Percentiles rank a stretch among this genome's conserved stretches.
Conservation (phyloP, 1,140 invertebrate genomes). For the Telenomus remus region DNA sequence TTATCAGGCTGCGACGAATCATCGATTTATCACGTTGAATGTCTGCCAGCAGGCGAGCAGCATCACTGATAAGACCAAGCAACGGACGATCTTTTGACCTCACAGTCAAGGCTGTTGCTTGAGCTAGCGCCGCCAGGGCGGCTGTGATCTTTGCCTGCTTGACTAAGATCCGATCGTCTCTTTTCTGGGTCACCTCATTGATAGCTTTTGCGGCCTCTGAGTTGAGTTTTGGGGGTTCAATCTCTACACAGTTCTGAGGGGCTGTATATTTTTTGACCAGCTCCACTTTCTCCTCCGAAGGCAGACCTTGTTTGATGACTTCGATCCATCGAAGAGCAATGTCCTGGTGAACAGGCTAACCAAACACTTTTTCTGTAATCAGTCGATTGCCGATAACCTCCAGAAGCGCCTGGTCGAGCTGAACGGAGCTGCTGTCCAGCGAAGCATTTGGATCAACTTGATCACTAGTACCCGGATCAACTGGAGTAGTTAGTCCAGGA, state of each 20-base stretch:
- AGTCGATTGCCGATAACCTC: constrained; percentile 33
- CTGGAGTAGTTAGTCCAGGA: background rate
- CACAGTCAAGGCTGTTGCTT: constrained; percentile 4
- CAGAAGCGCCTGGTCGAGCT: constrained; percentile 20
- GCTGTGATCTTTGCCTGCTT: constrained; percentile 45
- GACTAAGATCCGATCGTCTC: constrained; percentile 15
- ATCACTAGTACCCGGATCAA: background rate
- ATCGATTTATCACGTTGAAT: constrained; percentile 20
- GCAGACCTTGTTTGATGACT: background rate
- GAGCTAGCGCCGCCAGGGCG: constrained; percentile 7
- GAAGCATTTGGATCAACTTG: background rate
- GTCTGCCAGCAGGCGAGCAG: constrained; percentile 17
- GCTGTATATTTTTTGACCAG: constrained; percentile 1
- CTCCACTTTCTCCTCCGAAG: background rate
- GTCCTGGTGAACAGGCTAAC: constrained; percentile 22
- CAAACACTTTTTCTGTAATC: constrained; percentile 5
- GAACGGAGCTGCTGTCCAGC: background rate
- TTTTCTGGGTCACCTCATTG: background rate
- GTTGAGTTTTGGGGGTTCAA: background rate
- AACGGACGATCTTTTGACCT: constrained; percentile 3
- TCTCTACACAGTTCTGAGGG: background rate
- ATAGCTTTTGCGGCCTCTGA: background rate
- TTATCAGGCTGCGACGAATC: constrained; percentile 26
- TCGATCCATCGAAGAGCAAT: constrained; percentile 29
- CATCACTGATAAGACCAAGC: constrained; percentile 27